Evolutionary conservation across 2,797 vertebrate genomes (phyloP).

Genomic region (Alca torda): DNA sequence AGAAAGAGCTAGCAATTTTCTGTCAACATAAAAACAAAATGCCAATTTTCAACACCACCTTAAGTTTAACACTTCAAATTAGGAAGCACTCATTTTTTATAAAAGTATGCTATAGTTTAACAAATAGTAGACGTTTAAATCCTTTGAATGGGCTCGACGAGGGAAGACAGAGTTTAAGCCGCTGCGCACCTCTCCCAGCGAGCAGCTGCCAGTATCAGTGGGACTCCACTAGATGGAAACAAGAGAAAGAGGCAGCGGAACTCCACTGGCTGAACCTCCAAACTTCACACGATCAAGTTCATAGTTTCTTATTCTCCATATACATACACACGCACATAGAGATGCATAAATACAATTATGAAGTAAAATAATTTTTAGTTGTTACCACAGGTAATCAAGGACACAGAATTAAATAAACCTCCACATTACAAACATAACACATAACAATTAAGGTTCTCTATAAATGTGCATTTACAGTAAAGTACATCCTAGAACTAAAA

Average conservation of each 20-base stretch:
- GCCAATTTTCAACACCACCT: background rate
- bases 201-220: background rate
- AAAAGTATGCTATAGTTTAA: background rate
- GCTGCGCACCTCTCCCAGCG: background rate
- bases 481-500: background rate
- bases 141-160: background rate
- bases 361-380: background rate
- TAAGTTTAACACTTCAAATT: no score
- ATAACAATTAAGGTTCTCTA: background rate
- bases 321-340: accelerated
- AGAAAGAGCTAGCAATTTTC: background rate
- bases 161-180: background rate
- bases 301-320: background rate
- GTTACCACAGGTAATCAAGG: background rate
- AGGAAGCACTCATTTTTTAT: background rate
- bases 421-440: background rate
- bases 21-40: accelerated
- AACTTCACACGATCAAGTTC: background rate
- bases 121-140: background rate
- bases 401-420: background rate
- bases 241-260: background rate
- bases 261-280: background rate
- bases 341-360: accelerated
- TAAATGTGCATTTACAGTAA: background rate
- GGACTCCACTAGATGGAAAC: background rate